Conservation (phyloP, 2,797 vertebrate genomes). For the Mus minutoides region DNA sequence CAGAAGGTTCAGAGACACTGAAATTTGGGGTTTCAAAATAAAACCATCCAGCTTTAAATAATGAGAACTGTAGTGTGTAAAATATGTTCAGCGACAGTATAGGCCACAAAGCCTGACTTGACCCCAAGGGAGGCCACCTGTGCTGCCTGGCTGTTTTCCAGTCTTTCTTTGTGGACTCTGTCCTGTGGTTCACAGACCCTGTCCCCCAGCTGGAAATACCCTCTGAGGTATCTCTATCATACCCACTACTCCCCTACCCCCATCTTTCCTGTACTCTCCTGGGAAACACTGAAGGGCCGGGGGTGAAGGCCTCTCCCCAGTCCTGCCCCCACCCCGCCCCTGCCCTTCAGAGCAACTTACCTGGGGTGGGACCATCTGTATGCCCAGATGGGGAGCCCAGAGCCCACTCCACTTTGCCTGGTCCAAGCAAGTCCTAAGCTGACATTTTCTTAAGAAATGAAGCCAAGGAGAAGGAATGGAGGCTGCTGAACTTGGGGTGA, state of each 20-base stretch:
- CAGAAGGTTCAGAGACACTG: not conserved
- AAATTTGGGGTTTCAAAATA: not conserved
- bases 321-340: not conserved
- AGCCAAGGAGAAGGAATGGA: not conserved
- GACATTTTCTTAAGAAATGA: not conserved
- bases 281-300: not conserved
- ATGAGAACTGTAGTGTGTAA: not conserved
- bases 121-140: not conserved
- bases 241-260: not conserved
- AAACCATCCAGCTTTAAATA: not conserved
- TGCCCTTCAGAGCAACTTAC: not conserved
- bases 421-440: not conserved
- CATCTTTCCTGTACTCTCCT: not conserved
- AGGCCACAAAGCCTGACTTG: not conserved
- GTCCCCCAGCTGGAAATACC: not conserved
- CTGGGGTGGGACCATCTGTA: not conserved
- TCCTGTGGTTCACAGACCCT: not conserved
- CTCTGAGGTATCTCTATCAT: not conserved
- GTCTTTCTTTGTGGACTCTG: not conserved
- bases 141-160: not conserved
- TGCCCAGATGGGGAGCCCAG: not conserved
- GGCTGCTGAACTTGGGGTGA: not conserved
- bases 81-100: not conserved
- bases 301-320: not conserved
- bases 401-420: not conserved